phyloP scores from a whole-genome alignment of 2,113 vertebrate species.

The Cyanoliseus patagonus region DNA sequence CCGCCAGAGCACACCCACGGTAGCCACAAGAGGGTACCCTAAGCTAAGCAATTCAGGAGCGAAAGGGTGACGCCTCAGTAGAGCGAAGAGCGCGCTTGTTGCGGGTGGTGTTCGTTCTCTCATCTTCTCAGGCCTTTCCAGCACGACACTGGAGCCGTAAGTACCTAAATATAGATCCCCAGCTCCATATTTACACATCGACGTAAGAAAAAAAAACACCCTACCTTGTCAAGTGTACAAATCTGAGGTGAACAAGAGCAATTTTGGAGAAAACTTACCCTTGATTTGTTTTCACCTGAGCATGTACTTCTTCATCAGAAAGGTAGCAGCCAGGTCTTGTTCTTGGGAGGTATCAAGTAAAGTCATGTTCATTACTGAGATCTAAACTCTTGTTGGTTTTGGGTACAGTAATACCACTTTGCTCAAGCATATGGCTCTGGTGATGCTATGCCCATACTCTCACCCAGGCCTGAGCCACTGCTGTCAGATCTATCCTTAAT shows the following conservation, averaged over 20 bases:
- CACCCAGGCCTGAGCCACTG: background rate
- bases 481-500: background rate
- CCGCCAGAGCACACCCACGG: background rate
- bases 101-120: background rate
- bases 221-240: background rate
- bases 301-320: background rate
- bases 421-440: background rate
- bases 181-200: background rate
- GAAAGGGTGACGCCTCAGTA: background rate
- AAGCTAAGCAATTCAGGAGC: constrained; percentile 46
- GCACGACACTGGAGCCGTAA: background rate
- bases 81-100: background rate
- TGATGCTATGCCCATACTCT: background rate
- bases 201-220: background rate
- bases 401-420: background rate
- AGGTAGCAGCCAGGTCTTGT: background rate
- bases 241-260: background rate
- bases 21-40: constrained; percentile 66
- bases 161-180: background rate
- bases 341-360: background rate
- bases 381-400: background rate
- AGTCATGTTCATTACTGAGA: background rate
- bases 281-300: background rate
- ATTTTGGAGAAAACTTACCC: background rate
- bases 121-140: background rate